phyloP scores from a whole-genome alignment of 2,797 vertebrate genomes.

The Buceros bicornis region DNA sequence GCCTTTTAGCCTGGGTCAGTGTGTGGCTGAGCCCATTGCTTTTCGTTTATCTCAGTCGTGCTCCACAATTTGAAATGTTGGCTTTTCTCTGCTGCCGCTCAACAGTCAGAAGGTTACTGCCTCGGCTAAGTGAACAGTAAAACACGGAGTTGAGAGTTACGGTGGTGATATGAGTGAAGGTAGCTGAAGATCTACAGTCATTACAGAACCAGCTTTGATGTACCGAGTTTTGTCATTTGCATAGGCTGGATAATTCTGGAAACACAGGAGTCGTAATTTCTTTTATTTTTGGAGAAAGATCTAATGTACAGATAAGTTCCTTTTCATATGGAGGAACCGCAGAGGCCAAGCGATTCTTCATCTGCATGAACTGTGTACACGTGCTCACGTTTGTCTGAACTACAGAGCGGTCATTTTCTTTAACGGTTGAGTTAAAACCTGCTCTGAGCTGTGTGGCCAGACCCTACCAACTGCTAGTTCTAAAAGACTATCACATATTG shows the following conservation, averaged over 20 bases:
- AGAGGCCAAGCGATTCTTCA: neutral
- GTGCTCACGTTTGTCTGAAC: neutral
- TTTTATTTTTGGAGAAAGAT: slow-evolving; percentile 15
- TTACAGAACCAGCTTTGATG: slow-evolving; percentile 27
- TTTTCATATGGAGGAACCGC: neutral
- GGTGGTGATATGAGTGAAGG: neutral
- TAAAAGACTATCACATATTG: neutral
- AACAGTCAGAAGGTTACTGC: slow-evolving; percentile 30
- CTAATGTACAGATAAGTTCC: neutral
- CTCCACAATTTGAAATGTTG: neutral
- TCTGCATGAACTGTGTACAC: neutral
- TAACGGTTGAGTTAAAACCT: neutral
- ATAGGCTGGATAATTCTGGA: neutral
- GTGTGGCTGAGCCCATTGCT: neutral
- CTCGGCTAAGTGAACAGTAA: slow-evolving; percentile 27
- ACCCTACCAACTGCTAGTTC: neutral
- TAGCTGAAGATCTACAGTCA: neutral
- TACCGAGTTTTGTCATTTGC: neutral
- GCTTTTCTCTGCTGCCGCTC: neutral
- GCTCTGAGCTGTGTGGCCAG: neutral
- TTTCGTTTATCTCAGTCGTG: neutral
- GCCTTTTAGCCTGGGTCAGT: neutral
- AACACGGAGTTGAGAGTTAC: neutral
- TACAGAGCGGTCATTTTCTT: neutral
- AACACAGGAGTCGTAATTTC: neutral